Evolutionary conservation across 2,113 vertebrate species (phyloP).

Genomic region (Bufo gargarizans): DNA sequence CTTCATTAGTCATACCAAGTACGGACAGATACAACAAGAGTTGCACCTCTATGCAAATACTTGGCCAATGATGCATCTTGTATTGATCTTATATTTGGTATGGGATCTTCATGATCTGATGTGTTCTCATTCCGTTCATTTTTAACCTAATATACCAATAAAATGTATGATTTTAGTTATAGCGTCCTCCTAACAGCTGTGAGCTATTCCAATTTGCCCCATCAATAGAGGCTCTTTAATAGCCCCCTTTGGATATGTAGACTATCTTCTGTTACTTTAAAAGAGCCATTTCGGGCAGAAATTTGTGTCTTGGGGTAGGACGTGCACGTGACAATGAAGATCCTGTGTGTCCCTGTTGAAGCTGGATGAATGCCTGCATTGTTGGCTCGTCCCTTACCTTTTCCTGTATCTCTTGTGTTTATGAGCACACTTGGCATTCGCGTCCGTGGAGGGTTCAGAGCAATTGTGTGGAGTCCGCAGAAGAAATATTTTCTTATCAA

Average conservation of each 20-base stretch:
- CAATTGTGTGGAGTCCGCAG: neutral
- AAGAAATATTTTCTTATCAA: neutral
- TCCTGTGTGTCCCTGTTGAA: neutral
- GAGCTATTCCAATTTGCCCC: too few relatives aligned
- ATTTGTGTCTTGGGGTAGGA: neutral
- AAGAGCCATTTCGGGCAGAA: neutral
- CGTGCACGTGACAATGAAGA: neutral
- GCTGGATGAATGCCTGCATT: neutral
- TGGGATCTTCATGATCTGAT: too few relatives aligned
- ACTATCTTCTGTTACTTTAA: neutral
- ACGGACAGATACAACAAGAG: too few relatives aligned
- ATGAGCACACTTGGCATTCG: neutral
- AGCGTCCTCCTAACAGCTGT: too few relatives aligned
- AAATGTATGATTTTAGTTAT: too few relatives aligned
- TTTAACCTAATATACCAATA: too few relatives aligned
- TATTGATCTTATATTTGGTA: too few relatives aligned
- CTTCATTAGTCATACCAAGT: too few relatives aligned
- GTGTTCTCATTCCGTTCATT: too few relatives aligned
- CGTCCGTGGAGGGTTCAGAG: neutral
- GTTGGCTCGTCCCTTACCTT: neutral
- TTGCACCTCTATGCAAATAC: too few relatives aligned
- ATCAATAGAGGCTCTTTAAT: too few relatives aligned
- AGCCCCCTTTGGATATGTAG: neutral
- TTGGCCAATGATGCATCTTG: too few relatives aligned
- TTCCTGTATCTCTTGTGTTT: neutral